Base-by-base conservation (phyloP, 2,797 vertebrate genomes). In the Alosa sapidissima region DNA sequence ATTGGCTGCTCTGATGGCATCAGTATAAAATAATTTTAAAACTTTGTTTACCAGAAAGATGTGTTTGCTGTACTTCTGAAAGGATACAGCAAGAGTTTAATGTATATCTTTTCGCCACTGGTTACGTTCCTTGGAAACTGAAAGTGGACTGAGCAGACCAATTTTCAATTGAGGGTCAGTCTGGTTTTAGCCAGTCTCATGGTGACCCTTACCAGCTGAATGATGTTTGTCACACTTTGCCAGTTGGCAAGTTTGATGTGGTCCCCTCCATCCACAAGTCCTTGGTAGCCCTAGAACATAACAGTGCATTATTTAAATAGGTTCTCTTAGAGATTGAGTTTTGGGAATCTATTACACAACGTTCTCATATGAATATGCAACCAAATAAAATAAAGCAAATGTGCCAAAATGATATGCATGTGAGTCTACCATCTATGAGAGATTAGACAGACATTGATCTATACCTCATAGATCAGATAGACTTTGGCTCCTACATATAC, bases 211-310 rank as follows among this genome's bases (percentile, higher is more conserved):
- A 99, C 98, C 95, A 96, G 94, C 86, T 99, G 98, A 91, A 99
- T 99, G 92, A 99, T 99, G 93, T 99, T 97, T 91, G 97, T 97
- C 88, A 99, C 98, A 0, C 97, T 99, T 84, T 98, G 96, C 98
- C 98, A 99, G 89, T 96, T 94, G 52, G 98, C 97, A 33, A 94
- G 94, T 90, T 96, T 97, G 90, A 99, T 98, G 93, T 98, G 95
- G 86, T 98, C 98, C 0, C 96, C 97, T 2, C 98, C 98, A 58
- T 98, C 97, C 89, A 99, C 98, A 83, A 99, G 94, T 28, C 98
- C 98, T 89, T 99, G 96, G 1, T 99, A 99, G 84, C 98, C 98
- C 98, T 99, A 91, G 5, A 87, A 90, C 48, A 85, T 83, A 52
- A 81, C 52, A 75, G 6, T 3, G 19, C 16, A 16, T 75, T 41